These are phyloP conservation scores for Oryzaephilus surinamensis DNA, from an alignment of 1,140 invertebrate genomes.

Conservation along the genomic window DNA sequence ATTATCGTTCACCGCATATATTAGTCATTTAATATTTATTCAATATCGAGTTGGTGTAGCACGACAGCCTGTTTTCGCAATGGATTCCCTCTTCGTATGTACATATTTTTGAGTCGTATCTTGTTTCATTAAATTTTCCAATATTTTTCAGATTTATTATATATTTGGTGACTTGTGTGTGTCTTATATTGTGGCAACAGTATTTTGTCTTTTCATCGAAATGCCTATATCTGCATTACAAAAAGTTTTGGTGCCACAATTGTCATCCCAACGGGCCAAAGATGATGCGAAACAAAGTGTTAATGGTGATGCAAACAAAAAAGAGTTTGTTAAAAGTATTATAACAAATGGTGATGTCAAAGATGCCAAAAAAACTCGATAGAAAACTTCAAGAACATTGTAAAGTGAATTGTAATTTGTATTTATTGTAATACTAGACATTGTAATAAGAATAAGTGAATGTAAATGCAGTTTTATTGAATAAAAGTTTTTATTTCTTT, in stretches of 20 bases:
- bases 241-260: constrained; percentile 19
- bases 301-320: background rate
- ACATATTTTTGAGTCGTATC: constrained; percentile 15
- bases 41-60: constrained; percentile 8
- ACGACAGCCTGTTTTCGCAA: constrained; percentile 1
- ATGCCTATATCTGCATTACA: constrained; percentile 27
- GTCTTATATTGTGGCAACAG: constrained; percentile 15
- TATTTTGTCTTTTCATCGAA: constrained; percentile 21
- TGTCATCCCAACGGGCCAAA: background rate
- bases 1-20: constrained; percentile 20
- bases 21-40: constrained; percentile 17
- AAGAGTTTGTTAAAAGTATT: background rate
- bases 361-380: background rate
- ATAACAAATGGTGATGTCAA: background rate
- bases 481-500: no score
- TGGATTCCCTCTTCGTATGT: constrained; percentile 13
- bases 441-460: no score
- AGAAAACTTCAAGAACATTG: background rate
- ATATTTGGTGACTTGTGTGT: constrained; percentile 14
- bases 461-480: no score
- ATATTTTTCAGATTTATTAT: constrained; percentile 11
- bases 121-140: background rate
- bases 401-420: background rate
- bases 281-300: background rate
- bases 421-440: no score